Base-by-base conservation (phyloP, 2,888 invertebrate genomes). In the Diplolepis rosae region DNA sequence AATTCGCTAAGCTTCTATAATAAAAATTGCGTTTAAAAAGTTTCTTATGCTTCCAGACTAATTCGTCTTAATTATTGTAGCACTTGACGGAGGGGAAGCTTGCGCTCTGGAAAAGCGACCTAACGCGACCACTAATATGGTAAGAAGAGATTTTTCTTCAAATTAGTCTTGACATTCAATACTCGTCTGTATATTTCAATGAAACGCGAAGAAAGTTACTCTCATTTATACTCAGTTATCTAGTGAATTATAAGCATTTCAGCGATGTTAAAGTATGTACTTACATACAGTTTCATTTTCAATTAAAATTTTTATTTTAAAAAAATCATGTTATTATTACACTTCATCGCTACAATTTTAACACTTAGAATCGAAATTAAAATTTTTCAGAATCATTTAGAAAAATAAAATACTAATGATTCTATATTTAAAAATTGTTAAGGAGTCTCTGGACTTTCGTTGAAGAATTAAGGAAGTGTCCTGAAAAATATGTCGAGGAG, bases 41-140 rank as follows among this genome's bases (percentile, higher is more conserved):
- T 32, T 56, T 56, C 35, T 35, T 56, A 35, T 56, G 35, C 35
- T 35, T 22, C 65, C 66, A 32, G 13, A 74, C 79, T 81, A 82
- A 84, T 84, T 83, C 77, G 75, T 79, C 81, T 80, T 83, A 80
- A 85, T 84, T 85, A 74, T 80, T 84, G 70, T 83, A 89, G 89
- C 85, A 86, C 81, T 85, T 89, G 79, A 88, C 88, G 22, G 89
- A 89, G 83, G 87, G 87, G 75, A 87, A 87, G 78, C 80, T 89
- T 72, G 83, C 84, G 66, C 82, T 88, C 51, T 89, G 89, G 89
- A 89, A 87, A 81, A 82, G 83, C 70, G 89, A 89, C 75, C 83
- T 89, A 65, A 83, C 83, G 66, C 82, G 82, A 71, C 75, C 83
- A 54, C 77, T 83, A 74, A 87, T 83, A 84, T 82, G 88, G 89